These are phyloP conservation scores for Cephalopterus ornatus DNA, from an alignment of 2,113 vertebrate species.

Conservation along the genomic window DNA sequence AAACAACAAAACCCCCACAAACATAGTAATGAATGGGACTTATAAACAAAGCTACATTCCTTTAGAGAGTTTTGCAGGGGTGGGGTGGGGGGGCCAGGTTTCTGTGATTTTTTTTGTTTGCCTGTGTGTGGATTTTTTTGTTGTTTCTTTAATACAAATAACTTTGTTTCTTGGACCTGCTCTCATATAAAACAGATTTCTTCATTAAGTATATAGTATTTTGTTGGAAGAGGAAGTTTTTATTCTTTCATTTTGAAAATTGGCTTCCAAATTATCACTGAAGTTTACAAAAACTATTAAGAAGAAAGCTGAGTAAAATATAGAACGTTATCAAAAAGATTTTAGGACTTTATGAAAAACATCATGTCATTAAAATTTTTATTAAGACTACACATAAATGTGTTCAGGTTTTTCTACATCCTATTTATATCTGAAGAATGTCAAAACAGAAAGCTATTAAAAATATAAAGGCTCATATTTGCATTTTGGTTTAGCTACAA, in stretches of 20 bases:
- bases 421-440: background rate
- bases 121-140: fast-evolving
- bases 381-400: background rate
- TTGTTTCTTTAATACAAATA: background rate
- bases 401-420: background rate
- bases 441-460: slow-evolving; percentile 13
- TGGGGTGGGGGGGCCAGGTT: fast-evolving
- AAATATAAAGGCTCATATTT: slow-evolving; percentile 9
- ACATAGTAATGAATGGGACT: background rate
- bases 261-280: background rate
- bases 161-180: background rate
- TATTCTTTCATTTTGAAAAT: background rate
- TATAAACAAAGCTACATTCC: background rate
- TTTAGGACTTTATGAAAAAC: background rate
- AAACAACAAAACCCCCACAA: background rate
- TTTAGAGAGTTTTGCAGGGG: background rate
- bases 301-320: background rate
- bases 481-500: slow-evolving; percentile 5
- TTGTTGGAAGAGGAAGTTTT: background rate
- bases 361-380: background rate
- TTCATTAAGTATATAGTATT: background rate
- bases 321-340: background rate
- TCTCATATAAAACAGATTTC: background rate
- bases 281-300: background rate
- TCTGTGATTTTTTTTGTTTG: background rate